Percentiles rank a stretch among this genome's conserved stretches.
These are phyloP conservation scores for Apodemus agrarius DNA, from an alignment of 2,797 vertebrate species.

Conservation along the genomic window DNA sequence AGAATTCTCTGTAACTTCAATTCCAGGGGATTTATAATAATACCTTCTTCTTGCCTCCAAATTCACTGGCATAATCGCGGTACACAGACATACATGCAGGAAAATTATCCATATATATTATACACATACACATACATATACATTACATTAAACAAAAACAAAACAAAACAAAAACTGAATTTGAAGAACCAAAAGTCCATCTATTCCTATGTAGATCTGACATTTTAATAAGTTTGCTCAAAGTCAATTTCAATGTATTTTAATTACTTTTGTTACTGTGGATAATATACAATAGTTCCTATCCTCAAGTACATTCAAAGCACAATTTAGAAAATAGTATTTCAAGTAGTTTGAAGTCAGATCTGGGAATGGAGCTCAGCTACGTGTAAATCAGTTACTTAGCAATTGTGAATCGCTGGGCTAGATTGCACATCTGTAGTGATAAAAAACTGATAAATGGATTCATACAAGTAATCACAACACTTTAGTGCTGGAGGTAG, in stretches of 20 bases:
- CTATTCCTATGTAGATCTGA: conserved; percentile 33
- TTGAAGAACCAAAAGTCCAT: background rate
- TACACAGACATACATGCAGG: background rate
- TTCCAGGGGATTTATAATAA: background rate
- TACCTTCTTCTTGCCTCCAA: background rate
- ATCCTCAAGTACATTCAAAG: conserved; percentile 23
- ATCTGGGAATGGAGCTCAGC: background rate
- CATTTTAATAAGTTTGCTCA: conserved; percentile 40
- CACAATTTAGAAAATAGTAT: conserved; percentile 6
- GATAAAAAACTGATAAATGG: background rate
- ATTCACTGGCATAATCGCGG: background rate
- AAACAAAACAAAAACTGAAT: background rate
- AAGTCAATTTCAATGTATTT: conserved; percentile 58
- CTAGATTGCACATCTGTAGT: background rate
- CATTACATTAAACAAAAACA: background rate
- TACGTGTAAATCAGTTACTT: background rate
- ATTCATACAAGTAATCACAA: background rate
- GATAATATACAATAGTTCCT: conserved; percentile 5
- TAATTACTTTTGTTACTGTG: conserved; percentile 36
- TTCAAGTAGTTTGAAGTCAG: background rate
- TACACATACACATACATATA: no score
- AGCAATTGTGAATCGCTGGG: background rate
- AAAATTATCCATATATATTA: background rate
- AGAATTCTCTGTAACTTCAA: background rate
- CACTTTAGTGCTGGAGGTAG: background rate